Conservation (phyloP, 2,797 vertebrate genomes). For the Rhabdomys pumilio region DNA sequence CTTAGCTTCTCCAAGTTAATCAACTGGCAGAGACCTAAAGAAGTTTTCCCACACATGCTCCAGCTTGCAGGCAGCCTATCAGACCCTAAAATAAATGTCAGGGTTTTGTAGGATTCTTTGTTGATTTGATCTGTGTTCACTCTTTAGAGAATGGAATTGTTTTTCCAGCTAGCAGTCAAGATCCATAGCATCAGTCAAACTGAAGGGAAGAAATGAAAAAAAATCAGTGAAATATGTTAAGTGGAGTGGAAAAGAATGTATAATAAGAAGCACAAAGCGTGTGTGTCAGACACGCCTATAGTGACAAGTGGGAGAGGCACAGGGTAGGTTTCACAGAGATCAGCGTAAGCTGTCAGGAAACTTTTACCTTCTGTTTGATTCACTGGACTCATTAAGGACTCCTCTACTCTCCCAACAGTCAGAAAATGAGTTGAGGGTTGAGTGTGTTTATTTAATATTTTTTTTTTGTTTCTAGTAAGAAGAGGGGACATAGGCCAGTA, state of each 20-base stretch:
- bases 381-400: slow-evolving; percentile 76
- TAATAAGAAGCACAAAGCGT: slow-evolving; percentile 84
- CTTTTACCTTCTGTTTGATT: slow-evolving; percentile 63
- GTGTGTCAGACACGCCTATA: slow-evolving; percentile 84
- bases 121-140: slow-evolving; percentile 84
- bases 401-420: slow-evolving; percentile 79
- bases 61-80: slow-evolving; percentile 70
- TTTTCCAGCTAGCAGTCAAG: slow-evolving; percentile 78
- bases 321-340: slow-evolving; percentile 75
- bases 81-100: slow-evolving; percentile 79
- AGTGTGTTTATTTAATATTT: neutral
- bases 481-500: slow-evolving; percentile 39
- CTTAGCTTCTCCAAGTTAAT: slow-evolving; percentile 88
- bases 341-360: slow-evolving; percentile 45
- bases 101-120: slow-evolving; percentile 71
- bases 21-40: slow-evolving; percentile 85
- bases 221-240: slow-evolving; percentile 89
- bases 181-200: slow-evolving; percentile 81
- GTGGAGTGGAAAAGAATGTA: slow-evolving; percentile 86
- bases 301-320: slow-evolving; percentile 77
- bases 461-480: slow-evolving; percentile 14
- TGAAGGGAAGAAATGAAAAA: slow-evolving; percentile 86
- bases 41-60: slow-evolving; percentile 80
- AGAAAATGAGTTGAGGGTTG: slow-evolving; percentile 81
- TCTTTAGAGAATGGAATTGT: slow-evolving; percentile 77